phyloP scores from a whole-genome alignment of 2,113 vertebrate species.

The Alaudala cheleensis region DNA sequence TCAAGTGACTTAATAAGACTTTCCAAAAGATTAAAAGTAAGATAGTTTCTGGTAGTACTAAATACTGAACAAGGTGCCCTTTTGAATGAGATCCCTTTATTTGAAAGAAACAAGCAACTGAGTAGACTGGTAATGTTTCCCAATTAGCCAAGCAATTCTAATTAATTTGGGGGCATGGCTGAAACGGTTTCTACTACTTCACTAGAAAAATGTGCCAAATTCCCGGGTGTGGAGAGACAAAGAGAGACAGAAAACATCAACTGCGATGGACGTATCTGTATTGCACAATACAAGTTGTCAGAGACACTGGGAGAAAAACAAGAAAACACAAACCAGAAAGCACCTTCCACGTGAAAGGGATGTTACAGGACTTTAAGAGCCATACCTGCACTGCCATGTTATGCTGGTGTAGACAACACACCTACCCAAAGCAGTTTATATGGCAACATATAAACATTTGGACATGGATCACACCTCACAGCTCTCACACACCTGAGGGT shows the following conservation, averaged over 20 bases:
- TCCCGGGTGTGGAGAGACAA: not conserved
- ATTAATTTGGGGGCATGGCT: not conserved
- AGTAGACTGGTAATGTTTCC: not conserved
- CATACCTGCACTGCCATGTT: not conserved
- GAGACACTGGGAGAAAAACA: not conserved
- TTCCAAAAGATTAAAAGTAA: not conserved
- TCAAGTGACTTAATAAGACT: not conserved
- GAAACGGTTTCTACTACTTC: not conserved
- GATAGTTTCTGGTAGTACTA: not conserved
- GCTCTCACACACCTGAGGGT: not conserved
- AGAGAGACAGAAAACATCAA: not conserved
- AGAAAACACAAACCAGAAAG: not conserved
- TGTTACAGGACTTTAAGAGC: not conserved
- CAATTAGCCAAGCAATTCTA: not conserved
- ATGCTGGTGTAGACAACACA: not conserved
- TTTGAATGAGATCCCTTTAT: not conserved
- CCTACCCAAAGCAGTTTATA: not conserved
- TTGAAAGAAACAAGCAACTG: not conserved
- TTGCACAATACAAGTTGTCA: not conserved
- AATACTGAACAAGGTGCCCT: not conserved
- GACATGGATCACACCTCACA: not conserved
- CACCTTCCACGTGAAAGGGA: accelerated
- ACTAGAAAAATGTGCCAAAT: not conserved
- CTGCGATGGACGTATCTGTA: no score
- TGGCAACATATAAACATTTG: not conserved